Conservation (phyloP, 2,113 vertebrate species). For the Mobula hypostoma region DNA sequence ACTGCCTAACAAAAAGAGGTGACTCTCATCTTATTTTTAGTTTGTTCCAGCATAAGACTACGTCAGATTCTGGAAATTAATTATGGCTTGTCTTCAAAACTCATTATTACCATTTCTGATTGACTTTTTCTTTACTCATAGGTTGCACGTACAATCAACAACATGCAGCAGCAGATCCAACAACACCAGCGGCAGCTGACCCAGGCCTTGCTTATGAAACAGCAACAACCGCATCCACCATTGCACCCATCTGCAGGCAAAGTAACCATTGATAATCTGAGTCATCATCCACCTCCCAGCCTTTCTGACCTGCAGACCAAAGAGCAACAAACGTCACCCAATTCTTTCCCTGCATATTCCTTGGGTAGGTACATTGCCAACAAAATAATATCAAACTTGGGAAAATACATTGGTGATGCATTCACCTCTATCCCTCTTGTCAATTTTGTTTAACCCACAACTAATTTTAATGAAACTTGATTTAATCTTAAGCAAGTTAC, state of each 20-base stretch:
- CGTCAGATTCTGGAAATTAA: neutral
- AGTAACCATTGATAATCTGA: conserved; percentile 84
- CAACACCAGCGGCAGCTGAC: conserved; percentile 99
- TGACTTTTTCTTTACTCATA: conserved; percentile 46
- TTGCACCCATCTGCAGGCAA: conserved; percentile 84
- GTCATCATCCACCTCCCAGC: conserved; percentile 76
- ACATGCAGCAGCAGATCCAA: conserved; percentile 99
- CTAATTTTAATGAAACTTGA: neutral
- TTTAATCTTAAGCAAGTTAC: neutral
- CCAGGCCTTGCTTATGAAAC: conserved; percentile 95
- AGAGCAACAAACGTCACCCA: conserved; percentile 89
- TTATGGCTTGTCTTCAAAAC: neutral
- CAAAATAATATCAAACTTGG: neutral
- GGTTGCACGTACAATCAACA: conserved; percentile 99
- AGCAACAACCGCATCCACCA: conserved; percentile 80
- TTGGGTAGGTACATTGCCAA: conserved; percentile 66
- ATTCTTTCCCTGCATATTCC: conserved; percentile 83
- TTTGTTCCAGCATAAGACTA: neutral
- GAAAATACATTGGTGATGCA: neutral
- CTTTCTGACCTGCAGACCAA: conserved; percentile 96
- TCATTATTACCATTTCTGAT: neutral
- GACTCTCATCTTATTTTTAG: neutral
- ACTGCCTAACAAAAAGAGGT: neutral
- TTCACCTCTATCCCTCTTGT: neutral
- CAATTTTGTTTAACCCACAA: neutral